A percentile compares a stretch with the other conserved stretches of the same genome.
These are phyloP conservation scores for Scaptomyza montana DNA, from an alignment of 1,140 invertebrate species.

Conservation along the genomic window DNA sequence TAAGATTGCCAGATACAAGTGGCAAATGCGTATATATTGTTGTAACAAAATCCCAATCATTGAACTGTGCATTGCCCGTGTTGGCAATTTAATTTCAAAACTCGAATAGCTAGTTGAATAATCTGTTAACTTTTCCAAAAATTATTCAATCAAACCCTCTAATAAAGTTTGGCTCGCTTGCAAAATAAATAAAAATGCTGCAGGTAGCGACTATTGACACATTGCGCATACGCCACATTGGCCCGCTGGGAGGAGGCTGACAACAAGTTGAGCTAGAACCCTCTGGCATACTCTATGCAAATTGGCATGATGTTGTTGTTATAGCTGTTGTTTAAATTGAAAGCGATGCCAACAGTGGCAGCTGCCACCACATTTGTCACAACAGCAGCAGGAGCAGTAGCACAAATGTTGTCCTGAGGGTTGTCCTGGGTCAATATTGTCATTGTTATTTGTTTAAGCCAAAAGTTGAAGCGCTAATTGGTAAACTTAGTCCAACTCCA, in stretches of 20 bases:
- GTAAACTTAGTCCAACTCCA: slow-evolving; percentile 90
- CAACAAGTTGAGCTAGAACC: not conserved
- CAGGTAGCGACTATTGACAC: slow-evolving; percentile 18
- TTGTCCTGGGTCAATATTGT: slow-evolving; percentile 39
- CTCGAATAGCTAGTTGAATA: not conserved
- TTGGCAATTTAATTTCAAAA: not conserved
- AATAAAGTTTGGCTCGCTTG: slow-evolving; percentile 14
- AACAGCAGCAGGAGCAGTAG: slow-evolving; percentile 3
- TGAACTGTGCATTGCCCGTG: no score
- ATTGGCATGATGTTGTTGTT: slow-evolving; percentile 29
- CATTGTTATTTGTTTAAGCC: slow-evolving; percentile 86
- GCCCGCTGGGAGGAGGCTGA: not conserved
- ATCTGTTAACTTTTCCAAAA: not conserved
- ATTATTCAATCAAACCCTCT: slow-evolving; percentile 34
- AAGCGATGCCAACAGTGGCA: slow-evolving; percentile 51
- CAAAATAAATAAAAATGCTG: slow-evolving; percentile 3
- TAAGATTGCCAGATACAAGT: no score
- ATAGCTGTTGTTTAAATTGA: slow-evolving; percentile 39
- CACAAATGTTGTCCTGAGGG: not conserved
- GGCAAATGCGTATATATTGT: no score
- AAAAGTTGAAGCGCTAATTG: slow-evolving; percentile 97
- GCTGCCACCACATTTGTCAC: slow-evolving; percentile 38
- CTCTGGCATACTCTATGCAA: slow-evolving; percentile 35
- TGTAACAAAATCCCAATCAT: no score
- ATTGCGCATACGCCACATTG: slow-evolving; percentile 30